phyloP scores from a whole-genome alignment of 2,113 vertebrate genomes.

The Trichomycterus rosablanca region DNA sequence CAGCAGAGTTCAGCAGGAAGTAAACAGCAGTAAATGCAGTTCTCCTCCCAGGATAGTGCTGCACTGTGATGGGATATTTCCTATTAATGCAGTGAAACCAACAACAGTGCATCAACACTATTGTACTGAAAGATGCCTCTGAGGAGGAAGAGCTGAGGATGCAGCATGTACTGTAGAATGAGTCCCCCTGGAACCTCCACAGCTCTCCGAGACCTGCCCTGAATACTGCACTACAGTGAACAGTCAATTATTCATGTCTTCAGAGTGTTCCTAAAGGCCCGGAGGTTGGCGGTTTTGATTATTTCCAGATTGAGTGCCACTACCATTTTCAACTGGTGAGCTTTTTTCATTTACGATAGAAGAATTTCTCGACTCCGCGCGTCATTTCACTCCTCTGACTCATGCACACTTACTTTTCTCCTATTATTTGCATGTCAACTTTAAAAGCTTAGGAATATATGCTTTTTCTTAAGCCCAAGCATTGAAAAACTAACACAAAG shows the following conservation, averaged over 20 bases:
- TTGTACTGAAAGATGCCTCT: background rate
- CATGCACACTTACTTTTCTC: background rate
- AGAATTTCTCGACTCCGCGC: background rate
- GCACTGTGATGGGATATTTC: no score
- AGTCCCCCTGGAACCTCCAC: constrained; percentile 25
- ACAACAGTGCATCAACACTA: background rate
- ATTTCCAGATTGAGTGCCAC: constrained; percentile 28
- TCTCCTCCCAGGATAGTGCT: no score
- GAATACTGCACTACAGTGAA: constrained; percentile 30
- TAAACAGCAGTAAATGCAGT: no score
- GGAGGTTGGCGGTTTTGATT: constrained; percentile 29
- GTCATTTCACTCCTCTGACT: constrained; percentile 14
- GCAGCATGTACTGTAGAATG: constrained; percentile 17
- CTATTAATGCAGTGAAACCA: no score
- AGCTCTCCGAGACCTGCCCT: constrained; percentile 28
- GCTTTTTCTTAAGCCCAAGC: background rate
- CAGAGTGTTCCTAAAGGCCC: background rate
- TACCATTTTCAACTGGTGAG: background rate
- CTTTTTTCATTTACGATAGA: background rate
- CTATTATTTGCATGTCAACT: background rate
- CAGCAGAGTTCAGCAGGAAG: no score
- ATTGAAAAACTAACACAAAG: no score
- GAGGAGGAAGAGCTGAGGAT: background rate
- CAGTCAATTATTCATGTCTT: constrained; percentile 34
- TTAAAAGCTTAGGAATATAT: background rate